Evolutionary conservation across 64 coral and sea anemone genomes (phyloP).

Genomic region (Stichodactyla mertensii): DNA sequence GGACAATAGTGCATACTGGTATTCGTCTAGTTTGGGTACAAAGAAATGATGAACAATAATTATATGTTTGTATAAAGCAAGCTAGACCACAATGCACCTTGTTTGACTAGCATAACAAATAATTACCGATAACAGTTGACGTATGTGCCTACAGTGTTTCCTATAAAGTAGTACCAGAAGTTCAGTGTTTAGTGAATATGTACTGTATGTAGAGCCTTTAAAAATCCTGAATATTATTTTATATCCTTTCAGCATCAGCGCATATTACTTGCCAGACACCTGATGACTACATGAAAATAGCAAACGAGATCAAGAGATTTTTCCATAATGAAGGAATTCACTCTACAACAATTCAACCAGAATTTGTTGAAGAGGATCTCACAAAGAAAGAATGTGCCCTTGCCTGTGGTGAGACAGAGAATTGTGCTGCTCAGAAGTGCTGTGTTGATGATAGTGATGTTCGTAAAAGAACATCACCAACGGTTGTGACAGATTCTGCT

Average conservation of each 20-base stretch:
- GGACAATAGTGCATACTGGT: no score
- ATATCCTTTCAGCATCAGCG: conserved; percentile 68
- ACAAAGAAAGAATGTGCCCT: conserved; percentile 78
- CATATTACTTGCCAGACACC: conserved; percentile 84
- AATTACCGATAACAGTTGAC: no score
- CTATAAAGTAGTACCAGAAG: no score
- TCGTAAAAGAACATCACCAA: conserved; percentile 42
- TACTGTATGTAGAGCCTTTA: no score
- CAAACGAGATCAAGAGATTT: conserved; percentile 90
- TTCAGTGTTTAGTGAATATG: no score
- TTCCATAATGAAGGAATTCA: conserved; percentile 99
- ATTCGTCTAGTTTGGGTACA: no score
- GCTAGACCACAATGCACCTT: no score
- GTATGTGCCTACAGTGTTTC: no score
- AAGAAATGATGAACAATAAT: no score
- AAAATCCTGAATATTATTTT: background rate
- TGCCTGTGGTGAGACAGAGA: conserved; percentile 63
- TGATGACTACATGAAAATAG: conserved; percentile 95
- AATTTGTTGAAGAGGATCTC: conserved; percentile 66
- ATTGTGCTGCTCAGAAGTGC: conserved; percentile 91
- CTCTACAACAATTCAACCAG: conserved; percentile 96
- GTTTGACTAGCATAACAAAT: no score
- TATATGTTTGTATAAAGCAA: no score
- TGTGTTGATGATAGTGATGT: conserved; percentile 59
- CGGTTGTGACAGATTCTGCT: background rate